Evolutionary conservation across 1,140 invertebrate genomes (phyloP), one percentile per base, ranked within the genome.

Genomic region (Pseudomyrmex gracilis): DNA sequence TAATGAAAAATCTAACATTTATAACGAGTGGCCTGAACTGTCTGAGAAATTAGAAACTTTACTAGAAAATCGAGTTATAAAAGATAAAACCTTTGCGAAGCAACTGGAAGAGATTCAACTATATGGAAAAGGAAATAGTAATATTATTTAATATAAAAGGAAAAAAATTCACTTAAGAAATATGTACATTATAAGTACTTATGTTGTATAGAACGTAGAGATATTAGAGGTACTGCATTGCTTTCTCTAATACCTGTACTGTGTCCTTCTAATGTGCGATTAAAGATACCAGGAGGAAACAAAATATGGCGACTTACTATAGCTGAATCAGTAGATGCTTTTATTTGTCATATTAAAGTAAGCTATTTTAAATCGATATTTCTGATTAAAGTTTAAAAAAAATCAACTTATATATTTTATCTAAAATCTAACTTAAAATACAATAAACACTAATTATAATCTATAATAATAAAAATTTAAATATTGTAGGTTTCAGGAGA

Each of bases 21-120:
- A 55, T 5, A 70, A 17, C 10, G 22, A 70, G 9, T 70, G 49
- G 53, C n/a, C 24, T 1, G 53, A 58, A 58, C 10, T 58, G 4
- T 73, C 17, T 45, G 4, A 73, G 7, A 73, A 73, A 73, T 73
- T 73, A 20, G 68, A 73, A 58, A 73, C 7, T 57, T 73, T 73
- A 73, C 0, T 73, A 2, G 5, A 43, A 73, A 73, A 45, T 45
- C 53, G 34, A 57, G 12, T 73, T 17, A 20, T 73, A 9, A 73
- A 73, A 45, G 24, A 73, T 20, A 45, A 20, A 73, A 73, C 68
- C 20, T 73, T 57, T 73, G 53, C 12, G 17, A 73, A 73, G 7
- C n/a, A 20, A 57, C 2, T 73, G 9, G 51, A 73, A 57, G 68
- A 57, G 1, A 73, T 45, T 13, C 68, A 57, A 57, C 4, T 71